A percentile compares a stretch with the other conserved stretches of the same genome.
These are phyloP conservation scores for Syrrhaptes paradoxus DNA, from an alignment of 2,113 vertebrate genomes.

Conservation along the genomic window DNA sequence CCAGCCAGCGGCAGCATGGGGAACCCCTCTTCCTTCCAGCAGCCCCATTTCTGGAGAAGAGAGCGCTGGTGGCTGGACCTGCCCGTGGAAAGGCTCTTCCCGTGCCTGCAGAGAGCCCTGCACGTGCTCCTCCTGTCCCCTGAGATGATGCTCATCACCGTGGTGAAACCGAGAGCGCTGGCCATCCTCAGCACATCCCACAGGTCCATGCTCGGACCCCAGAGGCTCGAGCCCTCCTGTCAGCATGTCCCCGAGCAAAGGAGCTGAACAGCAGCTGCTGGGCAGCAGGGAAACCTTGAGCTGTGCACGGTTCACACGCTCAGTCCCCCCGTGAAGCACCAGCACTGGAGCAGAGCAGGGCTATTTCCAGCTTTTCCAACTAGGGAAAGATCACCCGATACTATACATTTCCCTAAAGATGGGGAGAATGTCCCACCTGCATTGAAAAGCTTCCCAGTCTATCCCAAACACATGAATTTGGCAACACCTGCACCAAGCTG, in stretches of 20 bases:
- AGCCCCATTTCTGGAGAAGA: background rate
- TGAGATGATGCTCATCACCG: rapidly evolving
- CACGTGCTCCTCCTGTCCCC: rapidly evolving
- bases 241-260: background rate
- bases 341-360: background rate
- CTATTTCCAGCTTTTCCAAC: background rate
- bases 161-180: background rate
- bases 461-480: rapidly evolving
- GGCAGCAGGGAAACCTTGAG: background rate
- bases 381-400: background rate
- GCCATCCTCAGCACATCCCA: background rate
- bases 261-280: background rate
- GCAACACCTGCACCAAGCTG: background rate
- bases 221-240: background rate
- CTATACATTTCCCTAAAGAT: rapidly evolving
- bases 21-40: background rate
- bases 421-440: background rate
- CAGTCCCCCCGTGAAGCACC: rapidly evolving
- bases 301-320: too few relatives aligned
- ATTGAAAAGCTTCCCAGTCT: background rate
- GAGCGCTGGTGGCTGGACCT: too few relatives aligned
- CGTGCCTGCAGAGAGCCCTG: background rate
- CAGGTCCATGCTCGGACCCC: background rate
- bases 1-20: background rate
- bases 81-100: background rate